Percentiles rank a stretch among this genome's conserved stretches.
phyloP scores from a whole-genome alignment of 1,140 invertebrate species.

The Euura saliciscinereae region DNA sequence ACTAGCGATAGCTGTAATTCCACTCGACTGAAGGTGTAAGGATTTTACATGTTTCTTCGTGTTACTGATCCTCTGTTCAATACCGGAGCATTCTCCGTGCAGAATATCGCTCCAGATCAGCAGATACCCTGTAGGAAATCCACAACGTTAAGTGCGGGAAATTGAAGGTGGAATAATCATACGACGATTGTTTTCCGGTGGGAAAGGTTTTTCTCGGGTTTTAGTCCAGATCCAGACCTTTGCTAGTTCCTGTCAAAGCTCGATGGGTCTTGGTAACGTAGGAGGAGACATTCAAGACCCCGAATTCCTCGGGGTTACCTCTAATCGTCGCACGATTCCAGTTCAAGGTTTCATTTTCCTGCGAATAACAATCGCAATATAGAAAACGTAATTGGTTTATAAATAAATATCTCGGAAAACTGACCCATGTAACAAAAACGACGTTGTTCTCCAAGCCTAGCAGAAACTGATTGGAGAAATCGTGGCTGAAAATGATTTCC shows the following conservation, averaged over 20 bases:
- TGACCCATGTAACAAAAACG: conserved; percentile 51
- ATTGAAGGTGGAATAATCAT: neutral
- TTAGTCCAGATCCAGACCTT: conserved; percentile 23
- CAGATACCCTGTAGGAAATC: conserved; percentile 27
- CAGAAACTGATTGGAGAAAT: conserved; percentile 47
- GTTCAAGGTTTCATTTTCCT: conserved; percentile 27
- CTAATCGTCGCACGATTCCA: conserved; percentile 23
- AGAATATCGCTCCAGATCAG: conserved; percentile 29
- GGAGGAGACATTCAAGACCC: conserved; percentile 34
- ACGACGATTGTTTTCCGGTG: neutral
- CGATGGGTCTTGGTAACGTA: conserved; percentile 27
- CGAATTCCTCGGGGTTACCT: conserved; percentile 21
- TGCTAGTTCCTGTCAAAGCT: conserved; percentile 34
- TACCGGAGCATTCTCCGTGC: neutral
- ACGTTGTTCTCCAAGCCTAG: conserved; percentile 48
- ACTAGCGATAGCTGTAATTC: conserved; percentile 32
- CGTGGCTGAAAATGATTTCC: conserved; percentile 47
- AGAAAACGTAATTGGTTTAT: too few species aligned
- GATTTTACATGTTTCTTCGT: conserved; percentile 31
- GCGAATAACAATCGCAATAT: conserved; percentile 1
- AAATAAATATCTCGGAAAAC: conserved; percentile 10
- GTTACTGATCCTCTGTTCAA: neutral
- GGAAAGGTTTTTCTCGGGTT: neutral
- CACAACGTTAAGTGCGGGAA: neutral
- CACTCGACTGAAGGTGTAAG: conserved; percentile 30